Percentiles rank a stretch among this genome's conserved stretches.
Evolutionary conservation across 2,113 vertebrate genomes (phyloP).

Genomic region (Neomonachus schauinslandi): DNA sequence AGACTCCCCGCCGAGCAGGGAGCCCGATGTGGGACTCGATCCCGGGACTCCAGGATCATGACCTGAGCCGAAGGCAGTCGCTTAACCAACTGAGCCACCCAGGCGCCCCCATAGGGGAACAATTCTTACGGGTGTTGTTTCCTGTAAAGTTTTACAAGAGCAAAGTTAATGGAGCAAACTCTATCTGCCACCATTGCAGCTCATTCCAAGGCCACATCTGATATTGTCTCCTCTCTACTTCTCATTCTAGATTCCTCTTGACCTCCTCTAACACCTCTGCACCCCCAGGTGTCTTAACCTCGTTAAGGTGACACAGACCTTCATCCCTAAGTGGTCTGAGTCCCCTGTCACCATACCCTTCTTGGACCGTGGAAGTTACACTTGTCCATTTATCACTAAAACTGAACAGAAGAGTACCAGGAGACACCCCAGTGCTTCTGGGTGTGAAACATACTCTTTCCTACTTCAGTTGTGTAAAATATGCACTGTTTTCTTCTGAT

Average conservation of each 20-base stretch:
- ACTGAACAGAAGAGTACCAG: neutral
- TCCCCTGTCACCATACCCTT: neutral
- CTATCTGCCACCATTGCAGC: neutral
- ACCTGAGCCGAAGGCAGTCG: too few species aligned
- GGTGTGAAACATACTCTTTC: neutral
- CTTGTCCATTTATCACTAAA: neutral
- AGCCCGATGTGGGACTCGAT: too few species aligned
- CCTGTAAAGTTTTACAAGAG: neutral
- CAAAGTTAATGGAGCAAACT: neutral
- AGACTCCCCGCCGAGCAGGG: too few species aligned
- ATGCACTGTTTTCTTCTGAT: neutral
- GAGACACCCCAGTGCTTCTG: neutral
- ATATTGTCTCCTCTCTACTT: neutral
- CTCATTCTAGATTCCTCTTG: neutral
- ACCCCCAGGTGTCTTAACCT: neutral
- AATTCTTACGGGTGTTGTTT: neutral
- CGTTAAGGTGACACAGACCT: too few species aligned
- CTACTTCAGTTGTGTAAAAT: neutral
- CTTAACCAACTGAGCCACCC: too few species aligned
- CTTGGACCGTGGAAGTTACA: neutral
- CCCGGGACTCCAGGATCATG: too few species aligned
- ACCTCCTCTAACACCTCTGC: neutral
- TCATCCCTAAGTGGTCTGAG: neutral
- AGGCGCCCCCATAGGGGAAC: too few species aligned
- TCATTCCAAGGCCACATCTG: neutral